Base-by-base conservation (phyloP, 1,140 invertebrate species). In the Acarapis woodi region DNA sequence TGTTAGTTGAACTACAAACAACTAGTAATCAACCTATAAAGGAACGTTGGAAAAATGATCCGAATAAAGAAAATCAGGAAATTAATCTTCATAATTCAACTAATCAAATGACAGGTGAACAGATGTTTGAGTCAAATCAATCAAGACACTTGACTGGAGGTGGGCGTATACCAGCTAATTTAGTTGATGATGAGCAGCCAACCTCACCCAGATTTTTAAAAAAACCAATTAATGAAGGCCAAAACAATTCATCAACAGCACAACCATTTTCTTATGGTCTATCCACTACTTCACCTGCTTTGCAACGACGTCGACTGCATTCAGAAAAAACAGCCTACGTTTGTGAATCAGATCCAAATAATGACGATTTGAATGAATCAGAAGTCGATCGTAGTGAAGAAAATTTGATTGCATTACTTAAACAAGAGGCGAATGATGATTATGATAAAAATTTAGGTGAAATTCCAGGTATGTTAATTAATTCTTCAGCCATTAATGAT, bases 1-100 rank as follows among this genome's bases (percentile, higher is more conserved):
- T 78, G 71, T 63, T 76, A 57, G 61, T 71, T 37, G 74, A 73
- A 22, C 71, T 76, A 44, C 70, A 74, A 60, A 70, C 67, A 49
- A 67, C 71, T 49, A 68, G 68, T 35, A 67, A 70, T 48, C 23
- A 9, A 21, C 12, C 6, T 3, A 22, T 8, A 9, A 14, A 24
- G 14, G 3, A 18, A 20, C n/a, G 23, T 23, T 24, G 12, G 10
- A 5, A 3, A 5, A n/a, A n/a, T n/a, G n/a, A 35, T 16, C 34
- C 12, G 10, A 6, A 22, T 8, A 9, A 14, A 24, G 14, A 3
- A 18, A 20, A 24, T 35, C 34, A 35, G 12, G 10, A 5, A 3
- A 5, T 2, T 15, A 32, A 34, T 10, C 3, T 2, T 14, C 32
- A 20, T 9, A 31, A 5, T 5, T 8, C 15, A 10, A 16, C 14